A percentile compares a stretch with the other conserved stretches of the same genome.
These are phyloP conservation scores for Trichosurus vulpecula DNA, from an alignment of 2,797 vertebrate species.

Conservation along the genomic window DNA sequence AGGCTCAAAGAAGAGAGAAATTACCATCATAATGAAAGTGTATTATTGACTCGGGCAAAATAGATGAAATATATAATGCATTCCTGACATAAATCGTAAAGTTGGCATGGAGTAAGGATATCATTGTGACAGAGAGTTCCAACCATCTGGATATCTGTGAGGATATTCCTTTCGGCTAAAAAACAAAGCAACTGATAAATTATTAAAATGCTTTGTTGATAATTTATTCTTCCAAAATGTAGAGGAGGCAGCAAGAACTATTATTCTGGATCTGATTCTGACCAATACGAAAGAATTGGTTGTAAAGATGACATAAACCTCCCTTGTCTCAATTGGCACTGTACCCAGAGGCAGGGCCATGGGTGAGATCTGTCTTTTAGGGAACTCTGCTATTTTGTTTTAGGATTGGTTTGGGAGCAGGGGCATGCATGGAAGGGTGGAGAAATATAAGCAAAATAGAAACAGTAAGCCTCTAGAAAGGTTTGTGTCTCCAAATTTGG, in stretches of 20 bases:
- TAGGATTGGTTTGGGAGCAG: background rate
- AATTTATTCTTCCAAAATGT: background rate
- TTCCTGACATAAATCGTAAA: background rate
- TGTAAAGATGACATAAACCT: background rate
- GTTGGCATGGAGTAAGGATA: background rate
- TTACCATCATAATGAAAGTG: background rate
- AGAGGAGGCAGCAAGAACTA: background rate
- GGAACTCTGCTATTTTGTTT: background rate
- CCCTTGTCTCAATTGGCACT: background rate
- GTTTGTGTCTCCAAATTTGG: background rate
- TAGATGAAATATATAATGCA: background rate
- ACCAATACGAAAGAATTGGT: background rate
- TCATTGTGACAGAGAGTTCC: background rate
- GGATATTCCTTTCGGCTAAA: background rate
- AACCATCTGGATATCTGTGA: background rate
- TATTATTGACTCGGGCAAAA: background rate
- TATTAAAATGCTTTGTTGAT: background rate
- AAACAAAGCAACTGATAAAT: background rate
- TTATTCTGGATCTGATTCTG: background rate
- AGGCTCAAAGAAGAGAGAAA: background rate
- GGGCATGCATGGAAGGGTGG: background rate
- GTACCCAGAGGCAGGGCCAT: background rate
- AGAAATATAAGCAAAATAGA: background rate
- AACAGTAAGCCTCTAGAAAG: background rate
- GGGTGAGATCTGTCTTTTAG: background rate